These are phyloP conservation scores for Drosophila sucinea DNA, from an alignment of 1,140 invertebrate genomes.

Conservation along the genomic window DNA sequence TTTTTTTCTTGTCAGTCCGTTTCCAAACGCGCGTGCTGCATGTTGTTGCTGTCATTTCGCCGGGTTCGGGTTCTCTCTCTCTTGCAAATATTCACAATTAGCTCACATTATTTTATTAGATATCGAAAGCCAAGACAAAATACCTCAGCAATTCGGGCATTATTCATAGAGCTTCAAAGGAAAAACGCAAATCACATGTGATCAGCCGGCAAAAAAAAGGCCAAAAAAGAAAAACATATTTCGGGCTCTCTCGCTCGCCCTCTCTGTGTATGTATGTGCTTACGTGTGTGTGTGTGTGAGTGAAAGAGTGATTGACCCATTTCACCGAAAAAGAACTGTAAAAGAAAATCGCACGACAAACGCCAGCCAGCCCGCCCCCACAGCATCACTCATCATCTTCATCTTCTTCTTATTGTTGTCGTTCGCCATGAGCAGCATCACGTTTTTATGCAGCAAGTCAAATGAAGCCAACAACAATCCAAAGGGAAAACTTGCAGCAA, in stretches of 20 bases:
- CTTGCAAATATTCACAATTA: slow-evolving; percentile 10
- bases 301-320: slow-evolving; percentile 45
- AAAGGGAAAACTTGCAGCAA: slow-evolving; percentile 54
- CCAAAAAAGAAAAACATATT: slow-evolving; percentile 37
- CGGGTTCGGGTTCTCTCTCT: slow-evolving; percentile 17
- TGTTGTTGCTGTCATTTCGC: slow-evolving; percentile 21
- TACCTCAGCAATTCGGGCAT: neutral
- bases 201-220: slow-evolving; percentile 35
- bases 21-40: slow-evolving; percentile 46
- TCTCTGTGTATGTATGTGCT: slow-evolving; percentile 27
- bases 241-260: slow-evolving; percentile 14
- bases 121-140: slow-evolving; percentile 17
- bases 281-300: slow-evolving; percentile 32
- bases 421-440: slow-evolving; percentile 68
- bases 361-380: slow-evolving; percentile 6
- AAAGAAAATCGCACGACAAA: slow-evolving; percentile 27
- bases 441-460: slow-evolving; percentile 75
- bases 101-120: slow-evolving; percentile 13
- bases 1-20: slow-evolving; percentile 46
- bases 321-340: slow-evolving; percentile 35
- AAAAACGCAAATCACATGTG: slow-evolving; percentile 35
- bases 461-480: slow-evolving; percentile 48
- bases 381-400: slow-evolving; percentile 26
- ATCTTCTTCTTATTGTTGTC: neutral
- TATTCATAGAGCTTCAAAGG: neutral